These are phyloP conservation scores for Dicaeum eximium DNA, from an alignment of 2,113 vertebrate species.

Conservation along the genomic window DNA sequence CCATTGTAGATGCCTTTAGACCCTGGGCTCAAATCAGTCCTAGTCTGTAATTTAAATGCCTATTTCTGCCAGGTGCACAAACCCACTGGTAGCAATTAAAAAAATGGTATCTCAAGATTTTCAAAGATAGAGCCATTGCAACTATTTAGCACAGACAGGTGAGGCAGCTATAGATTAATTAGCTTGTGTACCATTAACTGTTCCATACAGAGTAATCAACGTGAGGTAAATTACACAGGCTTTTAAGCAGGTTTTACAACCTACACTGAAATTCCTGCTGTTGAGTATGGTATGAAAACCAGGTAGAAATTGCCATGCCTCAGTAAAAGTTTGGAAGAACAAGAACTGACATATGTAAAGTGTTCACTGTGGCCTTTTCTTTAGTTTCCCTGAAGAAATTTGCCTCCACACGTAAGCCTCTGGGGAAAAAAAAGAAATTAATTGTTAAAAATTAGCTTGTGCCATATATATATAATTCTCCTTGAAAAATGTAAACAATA, in stretches of 20 bases:
- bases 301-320: background rate
- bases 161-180: conserved; percentile 35
- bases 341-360: background rate
- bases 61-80: background rate
- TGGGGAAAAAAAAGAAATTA: background rate
- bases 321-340: background rate
- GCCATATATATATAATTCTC: background rate
- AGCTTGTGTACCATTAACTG: conserved; percentile 6
- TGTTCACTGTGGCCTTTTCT: background rate
- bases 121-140: background rate
- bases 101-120: background rate
- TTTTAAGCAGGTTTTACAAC: conserved; percentile 48
- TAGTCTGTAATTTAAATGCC: background rate
- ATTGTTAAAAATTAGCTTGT: background rate
- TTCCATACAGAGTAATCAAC: conserved; percentile 38
- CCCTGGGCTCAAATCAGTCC: background rate
- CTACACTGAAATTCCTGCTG: conserved; percentile 24
- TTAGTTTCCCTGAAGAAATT: background rate
- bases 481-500: background rate
- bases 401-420: background rate
- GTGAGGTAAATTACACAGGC: conserved; percentile 45
- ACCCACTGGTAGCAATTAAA: background rate
- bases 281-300: background rate
- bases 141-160: background rate
- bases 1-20: background rate